Base-by-base conservation (phyloP, 2,888 invertebrate genomes). In the Ormyrus pomaceus region DNA sequence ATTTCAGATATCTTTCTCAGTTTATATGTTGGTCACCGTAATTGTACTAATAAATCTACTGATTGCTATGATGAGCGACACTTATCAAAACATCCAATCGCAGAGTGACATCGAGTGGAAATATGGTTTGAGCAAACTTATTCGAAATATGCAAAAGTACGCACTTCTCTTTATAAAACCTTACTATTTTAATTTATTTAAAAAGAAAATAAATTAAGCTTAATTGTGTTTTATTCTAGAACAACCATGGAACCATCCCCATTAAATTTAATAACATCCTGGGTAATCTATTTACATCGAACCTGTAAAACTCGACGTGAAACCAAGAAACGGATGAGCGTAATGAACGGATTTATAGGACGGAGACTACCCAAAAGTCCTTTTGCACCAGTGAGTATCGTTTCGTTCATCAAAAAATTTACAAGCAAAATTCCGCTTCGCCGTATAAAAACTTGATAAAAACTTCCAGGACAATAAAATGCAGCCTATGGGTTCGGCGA, bases 21-120 rank as follows among this genome's bases (percentile, higher is more conserved):
- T 98, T 89, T 99, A 99, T 93, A 97, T 99, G 97, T 94, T 99
- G 95, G 98, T 99, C 90, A 98, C 98, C 84, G 97, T 99, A 87
- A 97, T 99, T 90, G 99, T 99, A 87, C 94, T 99, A 87, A 99
- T 99, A 92, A 99, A 99, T 93, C 94, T 99, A 87, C 95, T 99
- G 91, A 99, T 99, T 94, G 99, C 99, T 93, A 99, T 99, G 99
- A 99, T 99, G 99, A 98, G 98, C 89, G 99, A 99, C 93, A 99
- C 99, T 81, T 99, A 99, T 92, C 99, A 99, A 91, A 94, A 97
- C 89, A 99, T 99, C 90, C 97, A 99, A 88, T 94, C 95, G 1
- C 95, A 95, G 89, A 95, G 95, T 7, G 95, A 95, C 87, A 94
- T 94, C 65, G 95, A 95, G 89, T 95, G 95, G 95, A 95, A 95